Evolutionary conservation across 2,113 vertebrate genomes (phyloP).

Genomic region (Leptosomus discolor): DNA sequence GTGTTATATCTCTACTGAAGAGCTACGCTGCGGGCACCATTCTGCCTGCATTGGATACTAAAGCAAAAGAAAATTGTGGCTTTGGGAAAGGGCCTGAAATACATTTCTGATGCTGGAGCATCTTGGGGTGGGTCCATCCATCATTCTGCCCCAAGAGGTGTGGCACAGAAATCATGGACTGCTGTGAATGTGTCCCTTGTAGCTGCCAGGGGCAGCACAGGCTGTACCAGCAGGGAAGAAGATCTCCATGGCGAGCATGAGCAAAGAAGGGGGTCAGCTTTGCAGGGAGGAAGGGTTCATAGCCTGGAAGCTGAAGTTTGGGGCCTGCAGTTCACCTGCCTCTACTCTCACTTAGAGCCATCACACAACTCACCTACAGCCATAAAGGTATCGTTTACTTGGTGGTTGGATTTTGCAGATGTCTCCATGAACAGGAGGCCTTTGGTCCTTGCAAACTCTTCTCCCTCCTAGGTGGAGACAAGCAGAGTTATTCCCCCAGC

Average conservation of each 20-base stretch:
- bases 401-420: constrained; percentile 74
- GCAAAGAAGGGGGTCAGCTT: not conserved
- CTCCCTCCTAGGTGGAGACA: constrained; percentile 71
- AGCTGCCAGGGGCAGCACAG: fast-evolving
- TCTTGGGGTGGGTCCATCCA: not conserved
- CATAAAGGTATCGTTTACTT: constrained; percentile 67
- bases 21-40: not conserved
- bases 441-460: constrained; percentile 67
- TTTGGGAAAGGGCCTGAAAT: not conserved
- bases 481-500: not conserved
- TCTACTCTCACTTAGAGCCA: not conserved
- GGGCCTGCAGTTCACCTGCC: not conserved
- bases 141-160: not conserved
- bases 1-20: not conserved
- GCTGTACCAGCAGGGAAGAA: not conserved
- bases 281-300: not conserved
- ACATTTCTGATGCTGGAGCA: not conserved
- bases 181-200: not conserved
- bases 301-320: not conserved
- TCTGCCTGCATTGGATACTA: fast-evolving
- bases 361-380: constrained; percentile 64
- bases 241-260: not conserved
- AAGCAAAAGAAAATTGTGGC: not conserved
- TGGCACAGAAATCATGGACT: not conserved
- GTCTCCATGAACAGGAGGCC: constrained; percentile 76